Base-by-base conservation (phyloP, 2,113 vertebrate genomes). In the Xenopus tropicalis region DNA sequence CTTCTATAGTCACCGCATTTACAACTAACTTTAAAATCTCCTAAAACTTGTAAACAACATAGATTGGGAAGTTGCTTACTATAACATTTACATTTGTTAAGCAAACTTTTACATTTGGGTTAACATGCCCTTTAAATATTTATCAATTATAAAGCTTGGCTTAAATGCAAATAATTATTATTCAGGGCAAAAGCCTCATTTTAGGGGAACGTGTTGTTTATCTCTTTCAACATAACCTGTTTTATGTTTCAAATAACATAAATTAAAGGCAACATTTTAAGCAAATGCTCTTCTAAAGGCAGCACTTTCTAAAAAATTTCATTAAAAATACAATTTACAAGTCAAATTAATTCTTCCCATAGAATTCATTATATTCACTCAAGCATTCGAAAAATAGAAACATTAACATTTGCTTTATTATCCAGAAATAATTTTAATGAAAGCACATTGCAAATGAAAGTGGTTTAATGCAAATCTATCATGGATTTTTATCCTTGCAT, bases 361-460 rank as follows among this genome's bases (percentile, higher is more conserved):
- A 0, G 79, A 78, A 80, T 80, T 81, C 80, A 79, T 82, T 72
- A 81, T 82, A 64, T 71, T 69, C 80, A 82, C 78, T 86, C 79
- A 80, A 80, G 81, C 78, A 80, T 72, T 79, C n/a, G 70, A 79
- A 83, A 83, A 71, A 66, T 79, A 79, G 79, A 85, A 85, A 83
- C 81, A 86, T 83, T 81, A 64, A 21, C 82, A 84, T 82, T 77
- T 82, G 80, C 74, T 76, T 87, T 82, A 84, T 87, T 83, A 83
- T 79, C 69, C 66, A 66, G 21, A 82, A 84, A 80, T 81, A 80
- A 83, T 83, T 83, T 75, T 83, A 81, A 86, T 82, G 74, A 82
- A 81, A 82, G 78, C 62, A 83, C 46, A 75, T 62, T 86, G 81
- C 71, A 86, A 82, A 84, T 82, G 82, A 84, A 80, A 79, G 78